Conservation (phyloP, 1,140 invertebrate species). For the Ectropis grisescens region DNA sequence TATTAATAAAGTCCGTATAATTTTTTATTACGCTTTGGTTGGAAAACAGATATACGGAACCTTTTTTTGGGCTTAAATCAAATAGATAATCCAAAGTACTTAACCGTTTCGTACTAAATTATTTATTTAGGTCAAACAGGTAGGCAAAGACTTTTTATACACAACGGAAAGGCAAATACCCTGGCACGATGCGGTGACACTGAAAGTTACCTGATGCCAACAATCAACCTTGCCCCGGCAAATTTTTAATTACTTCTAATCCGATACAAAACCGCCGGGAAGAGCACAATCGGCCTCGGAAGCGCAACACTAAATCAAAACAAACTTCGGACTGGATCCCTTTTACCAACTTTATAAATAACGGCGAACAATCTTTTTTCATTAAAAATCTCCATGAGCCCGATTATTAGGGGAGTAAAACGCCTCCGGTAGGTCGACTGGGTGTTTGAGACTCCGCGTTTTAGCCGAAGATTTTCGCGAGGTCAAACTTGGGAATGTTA, state of each 20-base stretch:
- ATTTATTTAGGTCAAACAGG: too few relatives aligned
- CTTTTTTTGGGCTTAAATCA: too few relatives aligned
- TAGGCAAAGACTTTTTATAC: too few relatives aligned
- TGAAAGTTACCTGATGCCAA: too few relatives aligned
- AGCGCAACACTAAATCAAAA: slow-evolving; percentile 60
- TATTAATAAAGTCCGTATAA: too few relatives aligned
- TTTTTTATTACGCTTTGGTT: too few relatives aligned
- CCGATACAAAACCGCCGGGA: slow-evolving; percentile 50
- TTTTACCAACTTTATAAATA: slow-evolving; percentile 63
- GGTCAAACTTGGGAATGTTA: slow-evolving; percentile 67
- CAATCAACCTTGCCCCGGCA: too few relatives aligned
- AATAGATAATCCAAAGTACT: too few relatives aligned
- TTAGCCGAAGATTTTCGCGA: slow-evolving; percentile 51
- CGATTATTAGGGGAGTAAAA: slow-evolving; percentile 63
- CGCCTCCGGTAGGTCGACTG: slow-evolving; percentile 42
- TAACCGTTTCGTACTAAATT: too few relatives aligned
- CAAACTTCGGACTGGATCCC: slow-evolving; percentile 57
- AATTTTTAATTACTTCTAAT: slow-evolving; percentile 56
- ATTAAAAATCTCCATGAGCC: slow-evolving; percentile 64
- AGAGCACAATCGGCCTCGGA: slow-evolving; percentile 47
- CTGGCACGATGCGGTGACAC: too few relatives aligned
- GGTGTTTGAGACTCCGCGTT: slow-evolving; percentile 39
- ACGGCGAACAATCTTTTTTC: slow-evolving; percentile 64
- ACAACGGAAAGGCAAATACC: too few relatives aligned
- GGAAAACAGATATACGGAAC: too few relatives aligned